Evolutionary conservation across 2,797 vertebrate species (phyloP).

Genomic region (Sphenopsis melanotis): DNA sequence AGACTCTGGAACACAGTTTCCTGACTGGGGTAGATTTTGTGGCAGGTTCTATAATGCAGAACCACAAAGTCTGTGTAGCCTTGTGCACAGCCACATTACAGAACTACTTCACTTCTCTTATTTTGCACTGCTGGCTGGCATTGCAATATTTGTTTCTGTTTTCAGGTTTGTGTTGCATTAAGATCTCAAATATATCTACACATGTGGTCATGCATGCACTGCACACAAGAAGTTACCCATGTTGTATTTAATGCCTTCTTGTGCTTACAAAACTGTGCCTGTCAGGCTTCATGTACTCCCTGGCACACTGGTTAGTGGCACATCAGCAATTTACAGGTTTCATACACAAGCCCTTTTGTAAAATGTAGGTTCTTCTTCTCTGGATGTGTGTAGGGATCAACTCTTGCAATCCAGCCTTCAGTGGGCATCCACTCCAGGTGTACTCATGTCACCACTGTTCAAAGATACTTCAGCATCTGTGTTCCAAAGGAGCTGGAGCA

Average conservation of each 20-base stretch:
- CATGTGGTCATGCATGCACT: accelerated
- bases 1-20: neutral
- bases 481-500: neutral
- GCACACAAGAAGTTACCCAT: neutral
- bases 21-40: neutral
- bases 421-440: neutral
- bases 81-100: neutral
- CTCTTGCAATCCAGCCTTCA: neutral
- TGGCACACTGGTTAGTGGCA: neutral
- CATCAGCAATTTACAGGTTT: neutral
- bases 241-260: neutral
- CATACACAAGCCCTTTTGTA: neutral
- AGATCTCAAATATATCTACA: neutral
- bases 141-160: neutral
- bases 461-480: neutral
- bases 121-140: neutral
- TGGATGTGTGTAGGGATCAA: neutral
- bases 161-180: neutral
- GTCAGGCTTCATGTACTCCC: neutral
- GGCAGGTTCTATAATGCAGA: neutral
- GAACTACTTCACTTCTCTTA: neutral
- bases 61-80: accelerated
- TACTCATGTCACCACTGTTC: neutral
- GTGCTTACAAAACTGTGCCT: accelerated
- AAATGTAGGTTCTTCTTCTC: neutral